Conservation (phyloP, 2,888 invertebrate genomes). For the Agriopis marginaria region DNA sequence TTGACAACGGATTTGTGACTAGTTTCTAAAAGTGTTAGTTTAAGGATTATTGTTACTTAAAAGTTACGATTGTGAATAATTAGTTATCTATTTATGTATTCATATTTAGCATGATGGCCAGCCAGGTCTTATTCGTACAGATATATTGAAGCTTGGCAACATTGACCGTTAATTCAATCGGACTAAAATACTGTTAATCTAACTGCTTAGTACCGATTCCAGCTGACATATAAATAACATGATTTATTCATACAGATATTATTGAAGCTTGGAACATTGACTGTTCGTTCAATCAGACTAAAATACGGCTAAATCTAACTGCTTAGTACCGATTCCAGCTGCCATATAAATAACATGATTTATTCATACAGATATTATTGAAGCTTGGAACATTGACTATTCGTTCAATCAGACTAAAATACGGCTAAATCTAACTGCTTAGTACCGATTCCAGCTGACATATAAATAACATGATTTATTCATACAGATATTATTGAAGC, state of each 20-base stretch:
- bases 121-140: background rate
- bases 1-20: constrained; percentile 84
- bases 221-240: background rate
- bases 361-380: background rate
- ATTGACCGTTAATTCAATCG: background rate
- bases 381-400: background rate
- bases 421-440: background rate
- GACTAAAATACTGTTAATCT: background rate
- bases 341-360: background rate
- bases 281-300: background rate
- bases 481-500: background rate
- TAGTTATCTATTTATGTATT: constrained; percentile 56
- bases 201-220: background rate
- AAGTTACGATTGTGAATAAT: constrained; percentile 71
- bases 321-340: background rate
- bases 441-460: background rate
- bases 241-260: background rate
- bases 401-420: background rate
- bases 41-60: constrained; percentile 81
- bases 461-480: background rate
- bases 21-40: constrained; percentile 60
- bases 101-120: constrained; percentile 29
- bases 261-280: background rate
- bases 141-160: background rate
- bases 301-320: background rate